Percentiles rank a stretch among this genome's conserved stretches.
Conservation (phyloP, 2,113 vertebrate genomes). For the Rissa tridactyla region DNA sequence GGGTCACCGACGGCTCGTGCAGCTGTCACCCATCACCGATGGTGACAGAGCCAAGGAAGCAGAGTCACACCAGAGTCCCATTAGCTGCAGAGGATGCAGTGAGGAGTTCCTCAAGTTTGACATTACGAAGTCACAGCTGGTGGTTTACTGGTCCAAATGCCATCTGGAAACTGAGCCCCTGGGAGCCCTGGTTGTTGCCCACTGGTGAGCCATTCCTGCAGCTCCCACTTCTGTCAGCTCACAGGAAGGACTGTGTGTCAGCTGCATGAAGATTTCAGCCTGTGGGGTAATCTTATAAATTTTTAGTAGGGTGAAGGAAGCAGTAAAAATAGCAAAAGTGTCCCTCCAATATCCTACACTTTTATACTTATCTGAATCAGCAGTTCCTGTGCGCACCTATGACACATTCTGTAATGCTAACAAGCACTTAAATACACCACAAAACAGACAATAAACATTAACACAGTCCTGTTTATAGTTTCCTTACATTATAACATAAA, state of each 20-base stretch:
- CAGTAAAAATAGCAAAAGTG: neutral
- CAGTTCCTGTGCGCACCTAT: neutral
- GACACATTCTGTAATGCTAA: neutral
- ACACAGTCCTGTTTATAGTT: neutral
- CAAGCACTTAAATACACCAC: neutral
- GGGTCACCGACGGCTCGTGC: accelerated
- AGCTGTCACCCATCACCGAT: neutral
- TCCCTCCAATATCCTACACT: neutral
- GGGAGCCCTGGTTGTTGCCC: neutral
- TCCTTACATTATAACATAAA: neutral
- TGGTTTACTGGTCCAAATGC: neutral
- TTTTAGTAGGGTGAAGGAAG: neutral
- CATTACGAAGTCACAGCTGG: neutral
- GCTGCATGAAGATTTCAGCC: neutral
- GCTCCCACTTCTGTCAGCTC: neutral
- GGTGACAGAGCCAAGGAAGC: neutral
- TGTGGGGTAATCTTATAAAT: neutral
- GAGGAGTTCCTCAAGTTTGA: neutral
- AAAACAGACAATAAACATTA: neutral
- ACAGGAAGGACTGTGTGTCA: neutral
- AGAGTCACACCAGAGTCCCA: neutral
- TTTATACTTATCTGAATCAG: neutral
- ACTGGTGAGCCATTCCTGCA: neutral
- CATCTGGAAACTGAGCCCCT: neutral
- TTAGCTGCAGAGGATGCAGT: neutral